Conservation (phyloP, 2,113 vertebrate genomes). For the Bufo bufo region DNA sequence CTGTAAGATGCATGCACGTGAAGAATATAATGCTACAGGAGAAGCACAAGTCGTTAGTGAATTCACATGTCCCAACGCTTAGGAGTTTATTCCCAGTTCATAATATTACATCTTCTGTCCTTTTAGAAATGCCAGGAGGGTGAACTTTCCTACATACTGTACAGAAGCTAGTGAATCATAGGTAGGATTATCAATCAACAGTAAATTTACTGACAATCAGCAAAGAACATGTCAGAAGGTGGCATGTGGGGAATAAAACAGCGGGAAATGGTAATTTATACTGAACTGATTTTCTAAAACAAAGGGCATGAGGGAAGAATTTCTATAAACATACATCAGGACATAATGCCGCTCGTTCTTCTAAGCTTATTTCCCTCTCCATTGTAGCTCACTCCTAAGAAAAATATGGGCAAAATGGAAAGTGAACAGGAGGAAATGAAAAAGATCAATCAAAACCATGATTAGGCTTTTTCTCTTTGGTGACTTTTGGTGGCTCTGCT, state of each 20-base stretch:
- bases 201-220: constrained; percentile 27
- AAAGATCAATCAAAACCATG: neutral
- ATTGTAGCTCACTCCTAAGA: neutral
- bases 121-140: neutral
- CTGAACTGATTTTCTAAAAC: neutral
- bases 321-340: neutral
- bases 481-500: neutral
- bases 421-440: neutral
- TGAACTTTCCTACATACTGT: neutral
- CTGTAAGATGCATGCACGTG: neutral
- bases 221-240: constrained; percentile 11
- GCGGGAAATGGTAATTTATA: constrained; percentile 1
- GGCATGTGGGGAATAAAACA: neutral
- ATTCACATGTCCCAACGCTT: neutral
- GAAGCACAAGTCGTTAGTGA: neutral
- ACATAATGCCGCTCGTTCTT: neutral
- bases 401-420: neutral
- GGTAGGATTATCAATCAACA: neutral
- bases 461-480: neutral
- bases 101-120: neutral
- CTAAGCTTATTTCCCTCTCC: neutral
- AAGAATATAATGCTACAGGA: neutral
- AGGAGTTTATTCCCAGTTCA: neutral
- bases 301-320: neutral
- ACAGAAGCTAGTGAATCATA: neutral